phyloP scores from a whole-genome alignment of 2,888 invertebrate genomes.

The Dysmachus trigonus region DNA sequence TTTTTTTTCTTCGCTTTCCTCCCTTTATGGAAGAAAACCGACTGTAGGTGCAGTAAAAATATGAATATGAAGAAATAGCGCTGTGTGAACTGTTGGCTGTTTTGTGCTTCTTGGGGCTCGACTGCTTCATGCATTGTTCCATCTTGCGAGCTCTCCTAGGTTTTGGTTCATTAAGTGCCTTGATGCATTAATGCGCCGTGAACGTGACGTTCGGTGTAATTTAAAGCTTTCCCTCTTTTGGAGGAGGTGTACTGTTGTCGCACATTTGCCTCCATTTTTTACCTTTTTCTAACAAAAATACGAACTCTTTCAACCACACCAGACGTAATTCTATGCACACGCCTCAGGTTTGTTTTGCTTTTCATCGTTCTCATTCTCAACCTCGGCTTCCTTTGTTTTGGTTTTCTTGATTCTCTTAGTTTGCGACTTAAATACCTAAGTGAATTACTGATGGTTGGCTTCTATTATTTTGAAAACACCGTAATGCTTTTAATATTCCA shows the following conservation, averaged over 20 bases:
- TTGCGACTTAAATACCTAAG: background rate
- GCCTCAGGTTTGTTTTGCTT: slow-evolving; percentile 26
- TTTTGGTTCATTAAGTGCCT: background rate
- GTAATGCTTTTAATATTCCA: too few species aligned
- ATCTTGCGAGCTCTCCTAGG: background rate
- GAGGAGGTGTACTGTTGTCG: background rate
- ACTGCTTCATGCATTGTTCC: background rate
- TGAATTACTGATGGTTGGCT: background rate
- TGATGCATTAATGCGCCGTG: background rate
- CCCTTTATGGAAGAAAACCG: background rate
- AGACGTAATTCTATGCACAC: slow-evolving; percentile 38
- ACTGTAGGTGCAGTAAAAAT: background rate
- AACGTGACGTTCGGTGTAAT: slow-evolving; percentile 38
- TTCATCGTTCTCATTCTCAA: background rate
- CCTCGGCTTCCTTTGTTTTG: background rate
- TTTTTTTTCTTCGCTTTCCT: background rate
- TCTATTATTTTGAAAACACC: too few species aligned
- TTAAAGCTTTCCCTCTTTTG: slow-evolving; percentile 27
- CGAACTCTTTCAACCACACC: slow-evolving; percentile 3
- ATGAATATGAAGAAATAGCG: background rate
- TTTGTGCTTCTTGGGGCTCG: background rate
- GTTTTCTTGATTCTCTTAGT: background rate
- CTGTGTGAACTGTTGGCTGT: slow-evolving; percentile 4
- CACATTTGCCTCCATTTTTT: slow-evolving; percentile 11
- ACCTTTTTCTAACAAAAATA: slow-evolving; percentile 28